Evolutionary conservation across 1,140 invertebrate species (phyloP), one percentile per base, ranked within the genome.

Genomic region (Harpegnathos saltator): DNA sequence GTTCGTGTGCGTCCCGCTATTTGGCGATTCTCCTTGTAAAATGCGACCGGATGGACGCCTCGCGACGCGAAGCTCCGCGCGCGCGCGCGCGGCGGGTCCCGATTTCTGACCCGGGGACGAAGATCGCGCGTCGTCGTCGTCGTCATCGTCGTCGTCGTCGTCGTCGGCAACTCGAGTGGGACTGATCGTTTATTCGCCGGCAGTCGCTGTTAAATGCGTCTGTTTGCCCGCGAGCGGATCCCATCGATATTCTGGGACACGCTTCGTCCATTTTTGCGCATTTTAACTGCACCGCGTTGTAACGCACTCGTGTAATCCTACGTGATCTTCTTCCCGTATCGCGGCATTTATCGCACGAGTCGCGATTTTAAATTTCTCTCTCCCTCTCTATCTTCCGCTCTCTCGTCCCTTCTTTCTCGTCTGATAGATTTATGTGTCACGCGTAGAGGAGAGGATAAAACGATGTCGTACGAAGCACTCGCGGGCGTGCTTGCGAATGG

Each of bases 11-110:
- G 61, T 77, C 19, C n/a, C 17, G 12, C 65, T 58, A 58, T n/a
- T 80, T 44, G 15, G 22, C 54, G 50, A 78, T 68, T 78, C 62
- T 56, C 29, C 3, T 12, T 78, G 22, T 44, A 38, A 69, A 56
- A 68, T 56, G 24, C 29, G 50, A 56, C 68, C 4, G 62, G n/a
- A 24, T 15, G n/a, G 61, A 52, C 14, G 59, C 38, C 3, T 50
- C 54, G 52, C n/a, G n/a, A n/a, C n/a, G n/a, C n/a, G n/a, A n/a
- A n/a, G n/a, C n/a, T n/a, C n/a, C n/a, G n/a, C n/a, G n/a, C n/a
- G n/a, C n/a, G n/a, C n/a, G n/a, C 38, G 22, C 7, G 29, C 48
- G n/a, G 26, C 48, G 61, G 9, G 24, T 19, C 14, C 19, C 59
- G 74, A 78, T 78, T 78, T 68, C 19, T 50, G 29, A 63, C 29